phyloP scores from a whole-genome alignment of 2,113 vertebrate species.

The Cyanocitta stelleri region DNA sequence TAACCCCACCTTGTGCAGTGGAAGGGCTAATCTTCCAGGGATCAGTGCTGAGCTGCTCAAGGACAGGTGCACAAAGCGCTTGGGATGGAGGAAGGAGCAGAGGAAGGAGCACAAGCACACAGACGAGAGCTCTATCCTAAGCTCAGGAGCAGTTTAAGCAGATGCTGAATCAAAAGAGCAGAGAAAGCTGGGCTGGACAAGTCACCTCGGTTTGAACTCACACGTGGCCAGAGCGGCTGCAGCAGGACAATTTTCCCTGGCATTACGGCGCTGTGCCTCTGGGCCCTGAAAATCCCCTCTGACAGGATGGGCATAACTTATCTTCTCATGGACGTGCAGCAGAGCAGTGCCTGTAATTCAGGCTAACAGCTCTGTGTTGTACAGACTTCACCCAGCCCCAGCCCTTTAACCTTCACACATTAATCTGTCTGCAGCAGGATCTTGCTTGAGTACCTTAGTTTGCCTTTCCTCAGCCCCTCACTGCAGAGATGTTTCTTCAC shows the following conservation, averaged over 20 bases:
- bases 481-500: background rate
- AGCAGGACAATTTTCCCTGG: background rate
- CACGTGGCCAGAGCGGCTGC: background rate
- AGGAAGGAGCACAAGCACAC: background rate
- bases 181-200: background rate
- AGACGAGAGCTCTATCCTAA: background rate
- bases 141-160: background rate
- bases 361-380: background rate
- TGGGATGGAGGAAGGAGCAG: background rate
- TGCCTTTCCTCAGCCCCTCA: background rate
- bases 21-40: background rate
- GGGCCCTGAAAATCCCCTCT: background rate
- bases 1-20: background rate
- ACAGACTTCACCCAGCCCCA: background rate
- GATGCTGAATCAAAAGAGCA: background rate
- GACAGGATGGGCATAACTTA: background rate
- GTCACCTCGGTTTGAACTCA: background rate
- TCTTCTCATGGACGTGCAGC: background rate
- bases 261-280: background rate
- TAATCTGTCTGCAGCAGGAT: background rate
- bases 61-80: background rate
- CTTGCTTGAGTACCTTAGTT: background rate
- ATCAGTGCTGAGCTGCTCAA: background rate
- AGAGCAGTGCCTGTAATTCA: background rate
- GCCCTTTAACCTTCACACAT: background rate